phyloP scores from a whole-genome alignment of 2,797 vertebrate genomes.

The Synaphobranchus kaupii region DNA sequence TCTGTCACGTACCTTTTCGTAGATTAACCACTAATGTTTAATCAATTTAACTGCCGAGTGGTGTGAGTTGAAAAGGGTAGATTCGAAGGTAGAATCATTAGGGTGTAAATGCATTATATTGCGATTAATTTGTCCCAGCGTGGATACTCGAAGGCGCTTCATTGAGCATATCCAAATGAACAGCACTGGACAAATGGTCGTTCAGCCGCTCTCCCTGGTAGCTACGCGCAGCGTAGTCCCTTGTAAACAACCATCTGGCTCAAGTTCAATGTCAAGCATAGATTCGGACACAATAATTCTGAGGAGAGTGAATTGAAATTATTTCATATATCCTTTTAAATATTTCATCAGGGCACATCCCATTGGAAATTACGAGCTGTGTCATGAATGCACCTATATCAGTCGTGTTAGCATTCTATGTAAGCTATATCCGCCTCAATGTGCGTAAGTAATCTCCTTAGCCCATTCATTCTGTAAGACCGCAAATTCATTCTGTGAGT shows the following conservation, averaged over 20 bases:
- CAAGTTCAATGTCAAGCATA: conserved; percentile 14
- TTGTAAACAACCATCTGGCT: not conserved
- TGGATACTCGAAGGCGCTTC: not conserved
- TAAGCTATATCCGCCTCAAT: not conserved
- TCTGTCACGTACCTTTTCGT: not conserved
- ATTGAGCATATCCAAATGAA: not conserved
- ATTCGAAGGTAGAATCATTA: not conserved
- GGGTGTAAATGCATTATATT: not conserved
- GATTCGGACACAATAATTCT: not conserved
- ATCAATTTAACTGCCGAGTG: not conserved
- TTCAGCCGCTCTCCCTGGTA: not conserved
- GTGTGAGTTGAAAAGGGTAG: not conserved
- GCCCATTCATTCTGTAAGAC: not conserved
- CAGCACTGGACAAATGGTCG: not conserved
- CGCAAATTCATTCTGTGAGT: not conserved
- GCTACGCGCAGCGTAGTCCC: not conserved
- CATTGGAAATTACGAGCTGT: not conserved
- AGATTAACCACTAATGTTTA: not conserved
- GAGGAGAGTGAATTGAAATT: not conserved
- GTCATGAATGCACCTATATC: not conserved
- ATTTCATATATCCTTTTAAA: not conserved
- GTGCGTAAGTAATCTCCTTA: not conserved
- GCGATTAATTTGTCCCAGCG: not conserved
- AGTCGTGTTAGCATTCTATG: not conserved
- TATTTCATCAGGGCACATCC: not conserved